Percentiles rank a stretch among this genome's conserved stretches.
These are phyloP conservation scores for Xerus rutilus DNA, from an alignment of 2,797 vertebrate genomes.

Conservation along the genomic window DNA sequence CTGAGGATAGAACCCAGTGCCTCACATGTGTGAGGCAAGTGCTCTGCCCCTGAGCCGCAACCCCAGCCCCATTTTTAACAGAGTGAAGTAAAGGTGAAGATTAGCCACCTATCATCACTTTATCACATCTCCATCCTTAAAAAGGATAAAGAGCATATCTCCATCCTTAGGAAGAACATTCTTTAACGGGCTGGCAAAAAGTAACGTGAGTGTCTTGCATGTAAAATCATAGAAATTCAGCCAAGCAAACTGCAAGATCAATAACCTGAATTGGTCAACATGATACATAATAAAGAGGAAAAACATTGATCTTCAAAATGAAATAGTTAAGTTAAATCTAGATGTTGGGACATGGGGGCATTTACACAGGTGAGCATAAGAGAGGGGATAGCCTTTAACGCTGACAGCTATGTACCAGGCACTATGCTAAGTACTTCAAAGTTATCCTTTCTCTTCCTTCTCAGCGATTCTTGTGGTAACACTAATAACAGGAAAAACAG, in stretches of 20 bases:
- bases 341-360: neutral
- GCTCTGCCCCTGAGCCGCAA: no score
- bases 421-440: neutral
- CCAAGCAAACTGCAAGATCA: constrained; percentile 25
- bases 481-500: neutral
- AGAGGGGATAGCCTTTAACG: neutral
- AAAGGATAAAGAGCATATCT: no score
- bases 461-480: neutral
- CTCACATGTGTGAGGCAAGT: no score
- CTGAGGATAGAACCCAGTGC: no score
- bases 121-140: neutral
- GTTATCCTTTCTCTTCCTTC: neutral
- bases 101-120: neutral
- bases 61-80: neutral
- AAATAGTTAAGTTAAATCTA: neutral
- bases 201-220: neutral
- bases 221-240: neutral
- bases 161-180: neutral
- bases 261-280: constrained; percentile 41
- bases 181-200: neutral
- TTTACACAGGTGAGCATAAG: neutral
- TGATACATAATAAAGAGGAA: neutral
- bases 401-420: neutral
- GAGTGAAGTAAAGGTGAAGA: neutral
- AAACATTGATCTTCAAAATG: neutral